Evolutionary conservation across 2,113 vertebrate genomes (phyloP), one percentile per base, ranked within the genome.

Genomic region (Sapajus apella): DNA sequence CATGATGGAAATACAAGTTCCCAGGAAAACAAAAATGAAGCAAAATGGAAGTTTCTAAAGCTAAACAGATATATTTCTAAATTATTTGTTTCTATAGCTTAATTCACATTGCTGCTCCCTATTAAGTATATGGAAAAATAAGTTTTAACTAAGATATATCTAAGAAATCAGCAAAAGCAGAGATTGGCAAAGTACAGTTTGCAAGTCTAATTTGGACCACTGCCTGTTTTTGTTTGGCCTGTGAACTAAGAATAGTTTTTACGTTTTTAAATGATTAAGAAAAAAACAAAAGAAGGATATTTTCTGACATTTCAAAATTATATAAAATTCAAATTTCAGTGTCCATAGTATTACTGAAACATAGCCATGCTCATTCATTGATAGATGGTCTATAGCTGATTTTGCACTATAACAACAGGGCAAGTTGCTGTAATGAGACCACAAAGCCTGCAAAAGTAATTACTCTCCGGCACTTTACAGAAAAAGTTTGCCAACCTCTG

Each of bases 21-120:
- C 93, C 88, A 88, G 72, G 91, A 89, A 97, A 94, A 93, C 89
- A 93, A 81, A 96, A 87, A 87, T 30, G 58, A 92, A 73, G 73
- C 61, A 95, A 77, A 82, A 87, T n/a, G 83, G 86, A 95, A 87
- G 55, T 90, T 82, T 66, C 55, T 79, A n/a, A 77, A 95, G 56
- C 45, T 66, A 92, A 84, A 85, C 16, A 84, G 70, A 94, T 52
- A 16, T 82, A 83, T 82, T 89, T 45, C 72, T 73, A 40, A 92
- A 85, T 70, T 83, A 87, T 88, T 66, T 55, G 8, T 73, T 76
- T 83, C 50, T 66, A 58, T 14, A 18, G 35, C 85, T 94, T 82
- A 87, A 97, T 61, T 32, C 73, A 90, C 61, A 95, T 21, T 58
- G 84, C 21, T 92, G 45, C 7, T 93, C 68, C 66, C 66, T 87